Conservation (phyloP, 1,140 invertebrate species). For the Whitmania pigra region DNA sequence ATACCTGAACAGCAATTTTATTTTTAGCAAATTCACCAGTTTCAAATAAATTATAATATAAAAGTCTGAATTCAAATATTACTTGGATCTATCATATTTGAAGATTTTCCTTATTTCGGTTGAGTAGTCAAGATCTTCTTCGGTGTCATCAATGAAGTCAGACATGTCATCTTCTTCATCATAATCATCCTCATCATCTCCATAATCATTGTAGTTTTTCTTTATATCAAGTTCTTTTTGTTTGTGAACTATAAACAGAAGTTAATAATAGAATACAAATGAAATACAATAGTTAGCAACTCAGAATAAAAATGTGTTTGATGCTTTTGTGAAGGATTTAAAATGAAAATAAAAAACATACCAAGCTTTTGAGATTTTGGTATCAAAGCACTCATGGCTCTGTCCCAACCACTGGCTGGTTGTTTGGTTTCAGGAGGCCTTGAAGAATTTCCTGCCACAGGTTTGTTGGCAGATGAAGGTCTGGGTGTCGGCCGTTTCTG, state of each 20-base stretch:
- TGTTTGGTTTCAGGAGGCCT: no score
- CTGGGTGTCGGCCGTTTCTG: no score
- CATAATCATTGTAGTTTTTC: neutral
- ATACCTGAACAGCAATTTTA: slow-evolving; percentile 5
- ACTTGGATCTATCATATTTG: slow-evolving; percentile 5
- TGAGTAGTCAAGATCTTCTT: slow-evolving; percentile 1
- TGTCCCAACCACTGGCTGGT: no score
- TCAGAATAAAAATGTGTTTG: no score
- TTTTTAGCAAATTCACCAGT: neutral
- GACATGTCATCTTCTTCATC: slow-evolving; percentile 4
- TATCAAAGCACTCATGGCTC: no score
- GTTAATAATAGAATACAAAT: neutral
- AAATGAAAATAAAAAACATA: neutral
- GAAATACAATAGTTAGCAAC: neutral
- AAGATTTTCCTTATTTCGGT: neutral
- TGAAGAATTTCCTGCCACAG: no score
- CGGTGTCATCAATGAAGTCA: neutral
- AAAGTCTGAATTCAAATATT: neutral
- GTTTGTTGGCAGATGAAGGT: no score
- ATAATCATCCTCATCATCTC: neutral
- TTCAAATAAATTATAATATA: neutral
- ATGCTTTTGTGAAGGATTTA: neutral
- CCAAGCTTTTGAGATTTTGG: no score
- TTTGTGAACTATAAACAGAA: neutral
- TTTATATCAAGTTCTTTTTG: neutral